Evolutionary conservation across 2,888 invertebrate species (phyloP).

Genomic region (Eristalinus aeneus): DNA sequence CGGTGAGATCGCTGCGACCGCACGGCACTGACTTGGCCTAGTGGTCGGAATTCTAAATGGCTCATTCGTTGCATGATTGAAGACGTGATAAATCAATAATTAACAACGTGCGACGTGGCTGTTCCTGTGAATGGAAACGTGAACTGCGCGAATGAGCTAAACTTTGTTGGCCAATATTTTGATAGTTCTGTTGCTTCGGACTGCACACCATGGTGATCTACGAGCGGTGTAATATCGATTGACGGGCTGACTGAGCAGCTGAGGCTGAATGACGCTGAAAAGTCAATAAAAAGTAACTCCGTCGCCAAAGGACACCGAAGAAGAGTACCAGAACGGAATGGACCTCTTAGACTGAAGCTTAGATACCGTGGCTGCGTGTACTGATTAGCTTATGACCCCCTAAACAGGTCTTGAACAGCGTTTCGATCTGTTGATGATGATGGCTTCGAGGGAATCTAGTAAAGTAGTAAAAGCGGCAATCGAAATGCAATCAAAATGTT

Average conservation of each 20-base stretch:
- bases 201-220: background rate
- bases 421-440: too few relatives aligned
- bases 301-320: too few relatives aligned
- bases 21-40: background rate
- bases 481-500: slow-evolving; percentile 33
- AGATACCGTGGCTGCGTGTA: too few relatives aligned
- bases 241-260: background rate
- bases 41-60: slow-evolving; percentile 60
- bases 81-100: slow-evolving; percentile 70
- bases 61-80: slow-evolving; percentile 66
- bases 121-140: slow-evolving; percentile 22
- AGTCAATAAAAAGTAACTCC: too few relatives aligned
- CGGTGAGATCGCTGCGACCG: background rate
- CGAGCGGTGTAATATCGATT: background rate
- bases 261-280: too few relatives aligned
- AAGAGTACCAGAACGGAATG: too few relatives aligned
- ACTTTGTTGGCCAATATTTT: slow-evolving; percentile 65
- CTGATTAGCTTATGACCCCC: too few relatives aligned
- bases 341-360: too few relatives aligned
- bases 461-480: background rate
- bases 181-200: slow-evolving; percentile 13
- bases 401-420: too few relatives aligned
- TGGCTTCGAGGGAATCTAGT: background rate
- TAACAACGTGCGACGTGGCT: slow-evolving; percentile 63
- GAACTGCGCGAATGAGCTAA: slow-evolving; percentile 47